Evolutionary conservation across 2,113 vertebrate species (phyloP).

Genomic region (Lampris megalopsis): DNA sequence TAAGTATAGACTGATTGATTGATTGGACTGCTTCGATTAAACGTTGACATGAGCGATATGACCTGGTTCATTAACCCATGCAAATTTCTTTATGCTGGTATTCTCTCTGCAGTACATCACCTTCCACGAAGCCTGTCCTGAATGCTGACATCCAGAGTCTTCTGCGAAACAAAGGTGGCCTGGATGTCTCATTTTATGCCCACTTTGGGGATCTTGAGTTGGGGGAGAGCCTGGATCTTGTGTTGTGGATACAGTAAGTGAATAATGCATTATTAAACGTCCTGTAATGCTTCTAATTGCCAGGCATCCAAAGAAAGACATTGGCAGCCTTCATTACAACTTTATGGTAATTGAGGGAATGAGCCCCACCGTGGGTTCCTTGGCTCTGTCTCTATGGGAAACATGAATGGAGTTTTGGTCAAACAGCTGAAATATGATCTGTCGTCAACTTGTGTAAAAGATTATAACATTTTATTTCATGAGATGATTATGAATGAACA

Average conservation of each 20-base stretch:
- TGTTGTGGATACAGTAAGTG: conserved; percentile 91
- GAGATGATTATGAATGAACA: no score
- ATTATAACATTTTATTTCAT: no score
- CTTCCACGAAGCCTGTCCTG: neutral
- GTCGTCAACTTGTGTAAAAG: no score
- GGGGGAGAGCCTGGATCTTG: conserved; percentile 79
- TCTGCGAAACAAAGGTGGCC: conserved; percentile 85
- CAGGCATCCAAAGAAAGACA: no score
- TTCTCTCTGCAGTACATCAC: conserved; percentile 34
- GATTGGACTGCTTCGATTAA: neutral
- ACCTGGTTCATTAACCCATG: neutral
- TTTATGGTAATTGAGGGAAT: no score
- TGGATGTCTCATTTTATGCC: conserved; percentile 84
- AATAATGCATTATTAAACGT: neutral
- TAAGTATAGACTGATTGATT: no score
- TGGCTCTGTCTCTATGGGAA: no score
- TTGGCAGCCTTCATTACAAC: no score
- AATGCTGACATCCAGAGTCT: conserved; percentile 63
- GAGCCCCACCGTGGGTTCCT: no score
- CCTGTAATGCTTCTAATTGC: no score
- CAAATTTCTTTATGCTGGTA: neutral
- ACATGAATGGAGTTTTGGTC: no score
- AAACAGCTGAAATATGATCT: no score
- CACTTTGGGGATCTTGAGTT: conserved; percentile 87
- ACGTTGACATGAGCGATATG: neutral